Base-by-base conservation (phyloP, 1,140 invertebrate genomes). In the Goniozus legneri region DNA sequence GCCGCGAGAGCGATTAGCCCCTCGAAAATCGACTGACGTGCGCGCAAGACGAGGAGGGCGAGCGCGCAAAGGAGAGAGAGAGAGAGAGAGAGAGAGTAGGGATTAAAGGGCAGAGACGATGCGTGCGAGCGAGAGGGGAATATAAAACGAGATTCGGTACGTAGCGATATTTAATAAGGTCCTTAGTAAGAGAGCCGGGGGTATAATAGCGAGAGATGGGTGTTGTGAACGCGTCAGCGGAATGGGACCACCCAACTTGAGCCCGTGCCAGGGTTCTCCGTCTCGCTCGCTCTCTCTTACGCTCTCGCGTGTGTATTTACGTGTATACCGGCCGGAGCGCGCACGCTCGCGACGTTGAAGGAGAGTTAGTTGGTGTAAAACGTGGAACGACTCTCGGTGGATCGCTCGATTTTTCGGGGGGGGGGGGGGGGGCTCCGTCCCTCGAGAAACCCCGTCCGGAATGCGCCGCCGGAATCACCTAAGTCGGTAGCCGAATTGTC, bases 121-220 rank as follows among this genome's bases (percentile, higher is more conserved):
- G n/a, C n/a, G n/a, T n/a, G n/a, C 12, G 38, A 8, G 18, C 14
- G 30, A 22, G 16, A 18, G 14, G n/a, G 37, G 33, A 27, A 16
- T 22, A 10, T 18, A 36, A 52, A 64, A 66, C 56, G 60, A 68
- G 59, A 58, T 68, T 65, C 62, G 58, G 61, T 54, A 50, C 69
- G 62, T 65, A 64, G 62, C 63, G 64, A 71, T 71, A 68, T 71
- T 68, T 69, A 71, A 71, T 71, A 69, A 69, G 69, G 64, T 71
- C 62, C 69, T 71, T 69, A 69, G 65, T 61, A 58, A 63, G 57
- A 52, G 62, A 65, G 58, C 64, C 48, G 57, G 62, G 56, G 56
- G 62, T 65, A 60, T 64, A 67, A 67, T 63, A 64, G 65, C 62
- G 60, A 59, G 50, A 67, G 66, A 67, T 67, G 65, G 62, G 65